Conservation (phyloP, 2,797 vertebrate genomes). For the Coreius guichenoti region DNA sequence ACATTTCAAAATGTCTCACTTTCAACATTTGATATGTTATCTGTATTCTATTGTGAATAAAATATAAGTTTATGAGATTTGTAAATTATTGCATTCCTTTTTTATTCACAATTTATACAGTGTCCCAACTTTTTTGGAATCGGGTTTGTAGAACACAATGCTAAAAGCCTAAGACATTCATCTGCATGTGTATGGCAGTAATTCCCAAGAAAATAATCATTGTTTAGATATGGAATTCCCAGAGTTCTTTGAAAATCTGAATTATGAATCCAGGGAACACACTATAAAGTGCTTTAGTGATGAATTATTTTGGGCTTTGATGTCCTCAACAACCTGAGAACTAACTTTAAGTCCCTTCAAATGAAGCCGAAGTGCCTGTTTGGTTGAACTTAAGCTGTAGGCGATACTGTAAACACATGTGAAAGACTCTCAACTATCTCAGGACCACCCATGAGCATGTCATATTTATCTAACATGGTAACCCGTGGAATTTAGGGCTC, state of each 20-base stretch:
- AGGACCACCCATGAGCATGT: slow-evolving; percentile 9
- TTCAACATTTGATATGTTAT: no score
- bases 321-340: slow-evolving; percentile 18
- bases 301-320: slow-evolving; percentile 42
- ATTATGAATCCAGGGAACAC: background rate
- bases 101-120: no score
- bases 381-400: background rate
- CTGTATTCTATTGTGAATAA: no score
- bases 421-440: slow-evolving; percentile 27
- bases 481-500: background rate
- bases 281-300: background rate
- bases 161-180: no score
- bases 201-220: background rate
- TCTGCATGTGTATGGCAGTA: background rate
- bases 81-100: no score
- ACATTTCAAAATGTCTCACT: no score
- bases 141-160: no score
- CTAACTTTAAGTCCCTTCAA: background rate
- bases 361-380: slow-evolving; percentile 24
- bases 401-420: slow-evolving; percentile 47
- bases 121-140: no score
- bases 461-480: slow-evolving; percentile 34
- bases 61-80: no score
- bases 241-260: background rate
- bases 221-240: slow-evolving; percentile 1